Base-by-base conservation (phyloP, 1,140 invertebrate genomes). In the Teleopsis dalmanni region DNA sequence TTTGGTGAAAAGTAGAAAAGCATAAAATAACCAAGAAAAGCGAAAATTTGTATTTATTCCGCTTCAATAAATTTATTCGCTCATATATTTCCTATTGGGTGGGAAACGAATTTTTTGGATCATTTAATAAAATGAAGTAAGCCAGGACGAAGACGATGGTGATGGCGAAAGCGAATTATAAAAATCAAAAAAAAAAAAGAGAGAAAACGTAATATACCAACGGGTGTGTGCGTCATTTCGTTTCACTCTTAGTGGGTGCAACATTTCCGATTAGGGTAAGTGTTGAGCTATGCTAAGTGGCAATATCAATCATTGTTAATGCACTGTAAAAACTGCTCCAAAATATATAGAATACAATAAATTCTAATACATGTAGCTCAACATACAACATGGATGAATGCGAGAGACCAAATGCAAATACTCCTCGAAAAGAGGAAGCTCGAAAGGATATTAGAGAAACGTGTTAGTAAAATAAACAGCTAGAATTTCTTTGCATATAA, bases 301-400 rank as follows among this genome's bases (percentile, higher is more conserved):
- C 27, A 46, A 51, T 46, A 51, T 51, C 49, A 51, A 51, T 51
- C 49, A 51, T 46, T 46, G 42, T 40, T 51, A 51, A 51, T 46
- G 43, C 43, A 51, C 43, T 51, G 42, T 46, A 46, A 50, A 45
- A 45, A 37, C 10, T 47, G 23, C 18, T 14, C 25, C n/a, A n/a
- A n/a, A n/a, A n/a, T n/a, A n/a, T n/a, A n/a, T n/a, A n/a, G n/a
- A n/a, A n/a, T n/a, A n/a, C n/a, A n/a, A n/a, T n/a, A n/a, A n/a
- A n/a, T n/a, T n/a, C n/a, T n/a, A n/a, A n/a, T n/a, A n/a, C n/a
- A n/a, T n/a, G n/a, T n/a, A n/a, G n/a, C n/a, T n/a, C n/a, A n/a
- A n/a, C n/a, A n/a, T n/a, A n/a, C n/a, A n/a, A n/a, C n/a, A n/a
- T n/a, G n/a, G n/a, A n/a, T n/a, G n/a, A n/a, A n/a, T n/a, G n/a